Evolutionary conservation across 2,797 vertebrate genomes (phyloP).

Genomic region (Xerus rutilus): DNA sequence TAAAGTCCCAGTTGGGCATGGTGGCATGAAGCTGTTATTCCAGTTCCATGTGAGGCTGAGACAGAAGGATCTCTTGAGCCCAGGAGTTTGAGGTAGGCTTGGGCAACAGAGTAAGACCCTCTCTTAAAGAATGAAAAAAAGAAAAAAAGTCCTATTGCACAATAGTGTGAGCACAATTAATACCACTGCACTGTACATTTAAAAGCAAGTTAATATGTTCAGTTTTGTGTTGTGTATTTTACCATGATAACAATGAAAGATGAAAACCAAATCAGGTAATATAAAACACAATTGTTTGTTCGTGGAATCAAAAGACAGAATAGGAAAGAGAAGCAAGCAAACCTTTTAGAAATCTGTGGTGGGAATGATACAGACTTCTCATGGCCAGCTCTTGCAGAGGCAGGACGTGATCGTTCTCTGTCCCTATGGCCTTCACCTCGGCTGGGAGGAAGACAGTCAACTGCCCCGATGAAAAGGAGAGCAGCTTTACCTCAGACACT

Average conservation of each 20-base stretch:
- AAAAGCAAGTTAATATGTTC: background rate
- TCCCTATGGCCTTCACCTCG: constrained; percentile 96
- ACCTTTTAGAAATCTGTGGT: constrained; percentile 90
- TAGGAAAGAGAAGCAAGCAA: constrained; percentile 15
- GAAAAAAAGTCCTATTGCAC: background rate
- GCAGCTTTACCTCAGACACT: constrained; percentile 88
- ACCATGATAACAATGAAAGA: background rate
- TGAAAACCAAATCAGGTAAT: background rate
- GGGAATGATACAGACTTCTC: constrained; percentile 91
- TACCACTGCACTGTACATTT: background rate
- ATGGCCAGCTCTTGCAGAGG: constrained; percentile 96
- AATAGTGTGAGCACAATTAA: background rate
- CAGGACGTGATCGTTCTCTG: constrained; percentile 91
- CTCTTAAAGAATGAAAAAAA: background rate
- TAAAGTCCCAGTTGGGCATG: background rate
- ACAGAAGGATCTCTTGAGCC: background rate
- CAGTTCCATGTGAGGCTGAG: background rate
- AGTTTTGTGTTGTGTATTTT: constrained; percentile 5
- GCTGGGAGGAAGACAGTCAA: constrained; percentile 93
- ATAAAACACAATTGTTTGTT: background rate
- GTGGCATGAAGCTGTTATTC: background rate
- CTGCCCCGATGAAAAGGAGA: constrained; percentile 90
- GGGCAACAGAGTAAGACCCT: background rate
- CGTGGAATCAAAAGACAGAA: background rate
- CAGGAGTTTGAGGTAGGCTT: background rate